These are phyloP conservation scores for Oryctolagus cuniculus DNA, from an alignment of 2,113 vertebrate species.

Conservation along the genomic window DNA sequence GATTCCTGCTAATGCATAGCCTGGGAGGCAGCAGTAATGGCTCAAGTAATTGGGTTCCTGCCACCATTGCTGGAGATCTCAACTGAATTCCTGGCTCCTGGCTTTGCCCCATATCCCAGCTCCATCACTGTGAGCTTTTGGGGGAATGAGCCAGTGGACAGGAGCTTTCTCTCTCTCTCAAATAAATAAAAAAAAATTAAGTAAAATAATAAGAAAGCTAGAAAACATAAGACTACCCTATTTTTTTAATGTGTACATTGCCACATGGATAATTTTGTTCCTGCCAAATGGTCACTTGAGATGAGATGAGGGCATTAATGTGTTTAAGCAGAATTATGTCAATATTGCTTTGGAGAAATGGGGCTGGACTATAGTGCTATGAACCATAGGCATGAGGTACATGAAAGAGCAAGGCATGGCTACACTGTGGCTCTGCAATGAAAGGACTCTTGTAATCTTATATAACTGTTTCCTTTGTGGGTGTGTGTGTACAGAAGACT, in stretches of 20 bases:
- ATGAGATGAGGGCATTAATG: slow-evolving; percentile 38
- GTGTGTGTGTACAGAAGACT: neutral
- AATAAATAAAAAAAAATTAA: neutral
- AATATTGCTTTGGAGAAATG: slow-evolving; percentile 57
- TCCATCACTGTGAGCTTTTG: no score
- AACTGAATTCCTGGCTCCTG: no score
- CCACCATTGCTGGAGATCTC: no score
- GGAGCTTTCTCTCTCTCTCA: no score
- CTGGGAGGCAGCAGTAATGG: no score
- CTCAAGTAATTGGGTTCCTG: no score
- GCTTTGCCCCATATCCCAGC: no score
- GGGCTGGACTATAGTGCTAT: neutral
- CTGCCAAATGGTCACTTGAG: slow-evolving; percentile 51
- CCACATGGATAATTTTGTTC: neutral
- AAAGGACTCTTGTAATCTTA: slow-evolving; percentile 34
- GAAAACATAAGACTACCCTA: slow-evolving; percentile 35
- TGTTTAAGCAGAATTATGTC: slow-evolving; percentile 47
- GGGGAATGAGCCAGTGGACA: no score
- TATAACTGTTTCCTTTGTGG: slow-evolving; percentile 62
- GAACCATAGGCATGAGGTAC: neutral
- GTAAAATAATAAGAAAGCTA: neutral
- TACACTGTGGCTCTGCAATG: neutral
- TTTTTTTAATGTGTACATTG: slow-evolving; percentile 29
- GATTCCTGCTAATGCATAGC: no score
- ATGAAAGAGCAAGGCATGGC: slow-evolving; percentile 7